Evolutionary conservation across 2,888 invertebrate species (phyloP), one percentile per base, ranked within the genome.

Genomic region (Drosophila tanythrix): DNA sequence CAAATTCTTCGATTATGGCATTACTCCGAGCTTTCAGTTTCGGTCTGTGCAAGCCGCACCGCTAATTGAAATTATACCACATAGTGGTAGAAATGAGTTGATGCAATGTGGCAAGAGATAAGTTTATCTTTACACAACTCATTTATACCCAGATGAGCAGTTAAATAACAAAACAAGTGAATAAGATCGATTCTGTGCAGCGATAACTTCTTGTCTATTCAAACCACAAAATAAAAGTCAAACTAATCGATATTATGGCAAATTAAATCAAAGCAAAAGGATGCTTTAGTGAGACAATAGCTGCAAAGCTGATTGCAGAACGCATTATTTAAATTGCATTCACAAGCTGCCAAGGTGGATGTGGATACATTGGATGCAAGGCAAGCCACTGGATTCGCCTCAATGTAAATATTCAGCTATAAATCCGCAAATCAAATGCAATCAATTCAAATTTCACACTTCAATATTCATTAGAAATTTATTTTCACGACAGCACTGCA

Each of bases 361-460:
- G 33, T 29, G 11, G 25, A 5, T 13, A 55, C 7, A 7, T 36
- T 29, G 52, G 7, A 50, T 21, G 25, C 8, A 51, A 62, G 56
- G 53, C 53, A 65, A 66, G 56, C 68, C 60, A 64, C 70, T 55
- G 71, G 38, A 59, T 62, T 62, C 11, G 56, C 64, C 68, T 50
- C 70, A 79, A 79, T 75, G 82, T 82, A 84, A 83, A 87, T 84
- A 87, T 74, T 63, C 74, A 74, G 69, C 76, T 78, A 82, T 78
- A 88, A 88, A 76, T 84, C 82, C 82, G 74, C 77, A 88, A 88
- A 86, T 87, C 87, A 84, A 87, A 84, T 79, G 77, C 88, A 87
- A 87, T 87, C 87, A 87, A 87, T 87, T 87, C 88, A 87, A 86
- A 88, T 88, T 86, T 86, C 81, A 81, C 88, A 87, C 88, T 87